Conservation (phyloP, 2,888 invertebrate genomes). For the Macrophya alboannulata region DNA sequence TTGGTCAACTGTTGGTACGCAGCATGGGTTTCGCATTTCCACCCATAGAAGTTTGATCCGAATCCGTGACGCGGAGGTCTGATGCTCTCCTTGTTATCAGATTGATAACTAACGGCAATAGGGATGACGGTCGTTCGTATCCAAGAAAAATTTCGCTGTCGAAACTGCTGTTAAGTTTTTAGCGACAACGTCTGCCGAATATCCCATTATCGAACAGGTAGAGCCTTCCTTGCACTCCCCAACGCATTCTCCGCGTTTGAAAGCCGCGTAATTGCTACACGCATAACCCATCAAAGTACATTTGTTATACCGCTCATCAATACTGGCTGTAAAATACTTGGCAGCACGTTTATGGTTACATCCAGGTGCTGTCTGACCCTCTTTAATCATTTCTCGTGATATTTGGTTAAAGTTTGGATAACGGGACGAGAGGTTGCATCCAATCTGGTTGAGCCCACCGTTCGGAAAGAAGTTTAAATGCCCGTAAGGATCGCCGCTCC, state of each 20-base stretch:
- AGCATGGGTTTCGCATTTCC: too few species aligned
- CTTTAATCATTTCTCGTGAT: constrained; percentile 69
- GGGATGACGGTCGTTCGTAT: constrained; percentile 72
- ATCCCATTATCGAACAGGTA: constrained; percentile 74
- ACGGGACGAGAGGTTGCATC: constrained; percentile 73
- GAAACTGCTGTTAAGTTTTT: constrained; percentile 59
- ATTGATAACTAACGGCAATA: constrained; percentile 74
- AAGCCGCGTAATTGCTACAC: constrained; percentile 74
- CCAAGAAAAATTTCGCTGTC: constrained; percentile 73
- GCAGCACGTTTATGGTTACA: constrained; percentile 79
- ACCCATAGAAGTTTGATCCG: too few species aligned
- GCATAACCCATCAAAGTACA: constrained; percentile 77
- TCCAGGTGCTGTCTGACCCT: constrained; percentile 77
- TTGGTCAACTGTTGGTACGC: too few species aligned
- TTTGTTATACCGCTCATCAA: constrained; percentile 72
- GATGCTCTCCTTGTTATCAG: too few species aligned
- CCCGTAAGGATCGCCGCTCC: constrained; percentile 74
- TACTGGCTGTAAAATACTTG: constrained; percentile 75
- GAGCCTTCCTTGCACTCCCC: constrained; percentile 61
- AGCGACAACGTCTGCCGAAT: constrained; percentile 67
- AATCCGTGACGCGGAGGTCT: too few species aligned
- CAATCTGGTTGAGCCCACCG: constrained; percentile 76
- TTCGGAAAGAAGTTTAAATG: constrained; percentile 79
- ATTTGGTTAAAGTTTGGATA: constrained; percentile 70
- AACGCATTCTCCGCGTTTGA: constrained; percentile 67